phyloP scores from a whole-genome alignment of 2,113 vertebrate genomes.

The Trachemys scripta region DNA sequence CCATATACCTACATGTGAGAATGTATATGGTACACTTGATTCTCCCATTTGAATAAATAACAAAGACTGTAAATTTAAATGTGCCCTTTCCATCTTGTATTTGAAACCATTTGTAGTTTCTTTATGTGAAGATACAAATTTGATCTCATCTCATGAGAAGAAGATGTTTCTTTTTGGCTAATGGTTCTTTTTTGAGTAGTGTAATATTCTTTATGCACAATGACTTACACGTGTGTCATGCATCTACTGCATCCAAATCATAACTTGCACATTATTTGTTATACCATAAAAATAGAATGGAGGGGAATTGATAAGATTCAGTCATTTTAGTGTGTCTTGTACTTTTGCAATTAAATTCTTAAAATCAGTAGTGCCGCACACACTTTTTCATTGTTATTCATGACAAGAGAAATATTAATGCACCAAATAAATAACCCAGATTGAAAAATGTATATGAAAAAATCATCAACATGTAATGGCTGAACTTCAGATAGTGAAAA shows the following conservation, averaged over 20 bases:
- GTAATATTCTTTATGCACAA: neutral
- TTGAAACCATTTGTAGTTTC: neutral
- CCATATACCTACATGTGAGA: neutral
- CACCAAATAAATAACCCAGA: neutral
- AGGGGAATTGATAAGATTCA: neutral
- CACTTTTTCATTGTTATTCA: neutral
- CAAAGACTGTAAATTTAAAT: neutral
- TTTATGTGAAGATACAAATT: slow-evolving; percentile 7
- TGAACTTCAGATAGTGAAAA: slow-evolving; percentile 33
- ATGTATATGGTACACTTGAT: neutral
- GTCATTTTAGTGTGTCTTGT: neutral
- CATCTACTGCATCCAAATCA: neutral
- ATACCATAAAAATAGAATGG: neutral
- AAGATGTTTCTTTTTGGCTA: neutral
- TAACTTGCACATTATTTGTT: neutral
- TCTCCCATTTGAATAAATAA: neutral
- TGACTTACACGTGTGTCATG: neutral
- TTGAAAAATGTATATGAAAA: slow-evolving; percentile 14
- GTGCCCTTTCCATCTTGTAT: neutral
- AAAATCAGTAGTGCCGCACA: neutral
- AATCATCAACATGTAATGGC: slow-evolving; percentile 9
- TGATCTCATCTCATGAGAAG: slow-evolving; percentile 13
- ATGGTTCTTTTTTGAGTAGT: neutral
- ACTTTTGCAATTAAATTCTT: neutral
- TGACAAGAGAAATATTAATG: slow-evolving; percentile 12